Percentiles rank a stretch among this genome's conserved stretches.
phyloP scores from a whole-genome alignment of 2,888 invertebrate genomes.

The Eueremaeus valkanovi region DNA sequence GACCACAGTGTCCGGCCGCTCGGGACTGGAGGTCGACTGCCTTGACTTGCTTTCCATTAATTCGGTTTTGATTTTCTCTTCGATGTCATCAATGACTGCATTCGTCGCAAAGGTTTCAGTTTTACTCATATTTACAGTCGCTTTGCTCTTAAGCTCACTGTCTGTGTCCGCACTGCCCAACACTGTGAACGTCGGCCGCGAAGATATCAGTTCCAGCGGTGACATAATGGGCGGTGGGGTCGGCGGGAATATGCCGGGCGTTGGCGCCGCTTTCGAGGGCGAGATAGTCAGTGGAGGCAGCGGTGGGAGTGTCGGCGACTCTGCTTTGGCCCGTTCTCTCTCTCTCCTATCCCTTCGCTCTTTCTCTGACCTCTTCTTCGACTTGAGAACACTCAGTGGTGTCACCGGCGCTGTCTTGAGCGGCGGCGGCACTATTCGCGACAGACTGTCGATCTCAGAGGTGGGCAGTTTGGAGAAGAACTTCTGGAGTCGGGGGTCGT shows the following conservation, averaged over 20 bases:
- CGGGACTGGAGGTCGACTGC: too few relatives aligned
- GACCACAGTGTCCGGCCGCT: too few relatives aligned
- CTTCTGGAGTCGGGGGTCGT: constrained; percentile 53
- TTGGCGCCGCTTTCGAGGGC: not conserved
- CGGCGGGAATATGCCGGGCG: not conserved
- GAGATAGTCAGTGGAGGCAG: constrained; percentile 7
- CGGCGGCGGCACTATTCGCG: not conserved
- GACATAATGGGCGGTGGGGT: constrained; percentile 18
- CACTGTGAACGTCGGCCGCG: not conserved
- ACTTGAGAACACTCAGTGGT: not conserved
- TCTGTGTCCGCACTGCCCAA: too few relatives aligned
- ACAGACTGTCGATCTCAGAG: not conserved
- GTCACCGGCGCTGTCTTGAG: constrained; percentile 18
- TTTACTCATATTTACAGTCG: too few relatives aligned
- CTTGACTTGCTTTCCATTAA: too few relatives aligned
- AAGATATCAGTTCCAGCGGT: constrained; percentile 17
- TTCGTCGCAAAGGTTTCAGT: too few relatives aligned
- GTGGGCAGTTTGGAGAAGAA: constrained; percentile 7
- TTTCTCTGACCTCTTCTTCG: not conserved
- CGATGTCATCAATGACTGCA: too few relatives aligned
- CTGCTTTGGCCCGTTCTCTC: not conserved
- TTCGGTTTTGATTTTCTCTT: too few relatives aligned
- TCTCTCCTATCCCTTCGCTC: not conserved
- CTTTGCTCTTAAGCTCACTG: too few relatives aligned
- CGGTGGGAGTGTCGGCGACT: not conserved